A percentile compares a stretch with the other conserved stretches of the same genome.
Evolutionary conservation across 1,140 invertebrate genomes (phyloP).

Genomic region (Lasioglossum baleicum): DNA sequence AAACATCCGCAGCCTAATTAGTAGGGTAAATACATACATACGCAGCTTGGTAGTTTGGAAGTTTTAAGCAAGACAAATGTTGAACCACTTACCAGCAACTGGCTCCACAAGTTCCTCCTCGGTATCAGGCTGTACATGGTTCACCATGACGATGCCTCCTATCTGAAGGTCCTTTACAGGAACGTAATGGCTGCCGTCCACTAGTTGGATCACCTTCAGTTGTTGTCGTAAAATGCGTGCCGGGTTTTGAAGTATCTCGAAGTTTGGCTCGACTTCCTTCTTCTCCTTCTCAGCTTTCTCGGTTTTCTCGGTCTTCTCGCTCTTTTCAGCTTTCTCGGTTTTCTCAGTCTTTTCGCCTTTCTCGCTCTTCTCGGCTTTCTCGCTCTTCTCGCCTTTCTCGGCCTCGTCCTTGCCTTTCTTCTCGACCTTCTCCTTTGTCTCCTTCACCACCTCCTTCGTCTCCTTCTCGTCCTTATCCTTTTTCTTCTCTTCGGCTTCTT

Average conservation of each 20-base stretch:
- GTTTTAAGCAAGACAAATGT: not conserved
- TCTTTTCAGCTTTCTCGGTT: constrained; percentile 77
- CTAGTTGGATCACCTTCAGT: constrained; percentile 91
- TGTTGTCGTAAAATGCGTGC: constrained; percentile 96
- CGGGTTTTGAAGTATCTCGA: constrained; percentile 96
- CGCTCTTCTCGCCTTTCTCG: constrained; percentile 67
- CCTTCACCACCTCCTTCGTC: not conserved
- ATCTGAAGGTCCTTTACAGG: constrained; percentile 95
- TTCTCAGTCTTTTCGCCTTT: constrained; percentile 76
- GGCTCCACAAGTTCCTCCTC: constrained; percentile 95
- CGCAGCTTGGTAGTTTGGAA: too few species aligned
- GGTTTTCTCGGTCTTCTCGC: constrained; percentile 76
- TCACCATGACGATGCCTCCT: constrained; percentile 97
- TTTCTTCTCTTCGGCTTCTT: constrained; percentile 81
- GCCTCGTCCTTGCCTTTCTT: constrained; percentile 56
- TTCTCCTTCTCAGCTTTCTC: constrained; percentile 83
- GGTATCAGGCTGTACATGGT: constrained; percentile 87
- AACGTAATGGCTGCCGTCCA: constrained; percentile 89
- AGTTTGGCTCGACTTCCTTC: constrained; percentile 92
- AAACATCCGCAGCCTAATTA: not conserved
- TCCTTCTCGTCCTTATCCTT: constrained; percentile 35
- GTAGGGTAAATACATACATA: not conserved
- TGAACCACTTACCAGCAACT: constrained; percentile 84
- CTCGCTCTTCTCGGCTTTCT: constrained; percentile 79
- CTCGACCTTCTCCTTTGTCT: constrained; percentile 49